Evolutionary conservation across 2,888 invertebrate species (phyloP).

Genomic region (Hermaeophaga mercurialis): DNA sequence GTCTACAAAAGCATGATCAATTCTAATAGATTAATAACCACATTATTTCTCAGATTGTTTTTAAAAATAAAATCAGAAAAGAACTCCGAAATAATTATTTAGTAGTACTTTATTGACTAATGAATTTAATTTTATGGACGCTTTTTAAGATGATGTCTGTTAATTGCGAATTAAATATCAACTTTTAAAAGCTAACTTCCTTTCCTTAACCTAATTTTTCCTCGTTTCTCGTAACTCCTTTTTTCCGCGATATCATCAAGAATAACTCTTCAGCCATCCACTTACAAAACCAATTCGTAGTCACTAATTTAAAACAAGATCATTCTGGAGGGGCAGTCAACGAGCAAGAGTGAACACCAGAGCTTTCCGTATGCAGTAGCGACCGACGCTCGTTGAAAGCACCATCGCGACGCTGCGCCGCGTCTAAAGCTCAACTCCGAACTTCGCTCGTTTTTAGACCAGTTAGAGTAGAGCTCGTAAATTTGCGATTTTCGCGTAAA

Average conservation of each 20-base stretch:
- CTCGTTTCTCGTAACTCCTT: background rate
- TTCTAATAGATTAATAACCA: no score
- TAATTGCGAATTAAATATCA: no score
- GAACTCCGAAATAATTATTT: no score
- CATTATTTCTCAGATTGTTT: no score
- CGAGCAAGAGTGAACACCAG: constrained; percentile 15
- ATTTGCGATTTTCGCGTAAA: background rate
- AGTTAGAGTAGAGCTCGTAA: background rate
- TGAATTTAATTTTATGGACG: no score
- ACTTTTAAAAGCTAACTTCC: background rate
- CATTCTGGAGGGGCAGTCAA: constrained; percentile 29
- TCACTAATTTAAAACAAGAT: constrained; percentile 30
- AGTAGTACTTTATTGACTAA: no score
- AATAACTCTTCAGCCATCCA: constrained; percentile 21
- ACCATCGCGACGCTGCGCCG: constrained; percentile 5
- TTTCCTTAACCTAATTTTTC: constrained; percentile 13
- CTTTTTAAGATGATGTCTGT: no score
- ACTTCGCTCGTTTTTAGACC: background rate
- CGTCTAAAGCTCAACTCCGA: background rate
- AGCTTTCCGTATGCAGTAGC: constrained; percentile 19
- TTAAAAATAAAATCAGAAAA: no score
- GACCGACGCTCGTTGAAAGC: constrained; percentile 8
- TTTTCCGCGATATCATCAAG: constrained; percentile 18
- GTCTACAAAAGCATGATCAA: no score
- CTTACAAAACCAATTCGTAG: constrained; percentile 26